Evolutionary conservation across 2,888 invertebrate species (phyloP).

Genomic region (Andrena minutula): DNA sequence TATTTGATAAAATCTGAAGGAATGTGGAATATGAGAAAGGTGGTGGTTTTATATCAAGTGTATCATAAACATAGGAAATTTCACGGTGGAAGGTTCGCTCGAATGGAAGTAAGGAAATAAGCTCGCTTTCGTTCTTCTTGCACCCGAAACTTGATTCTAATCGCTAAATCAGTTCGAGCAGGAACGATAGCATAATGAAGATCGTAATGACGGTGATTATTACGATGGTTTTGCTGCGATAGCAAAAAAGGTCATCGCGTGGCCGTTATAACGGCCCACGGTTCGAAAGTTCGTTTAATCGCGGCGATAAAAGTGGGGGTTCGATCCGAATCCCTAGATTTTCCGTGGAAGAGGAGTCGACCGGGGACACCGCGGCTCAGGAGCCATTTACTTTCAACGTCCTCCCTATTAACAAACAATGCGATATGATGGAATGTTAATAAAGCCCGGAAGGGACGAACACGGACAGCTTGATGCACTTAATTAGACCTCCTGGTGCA

Average conservation of each 20-base stretch:
- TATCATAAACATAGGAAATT: conserved; percentile 51
- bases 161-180: not conserved
- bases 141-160: not conserved
- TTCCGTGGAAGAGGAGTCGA: not conserved
- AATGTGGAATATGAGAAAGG: conserved; percentile 43
- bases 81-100: conserved; percentile 34
- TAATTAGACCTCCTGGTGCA: conserved; percentile 73
- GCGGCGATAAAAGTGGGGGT: no score
- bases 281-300: no score
- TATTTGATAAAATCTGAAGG: conserved; percentile 27
- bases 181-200: no score
- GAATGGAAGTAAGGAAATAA: conserved; percentile 23
- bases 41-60: not conserved
- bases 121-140: no score
- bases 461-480: conserved; percentile 60
- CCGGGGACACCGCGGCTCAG: conserved; percentile 9
- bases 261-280: no score
- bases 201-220: no score
- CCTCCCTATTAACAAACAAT: conserved; percentile 47
- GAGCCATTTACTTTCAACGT: conserved; percentile 22
- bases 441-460: conserved; percentile 48
- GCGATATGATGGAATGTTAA: conserved; percentile 51
- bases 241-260: no score
- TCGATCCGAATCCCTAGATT: not conserved
- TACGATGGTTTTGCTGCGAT: no score